Evolutionary conservation across 1,140 invertebrate species (phyloP).

Genomic region (Diprion similis): DNA sequence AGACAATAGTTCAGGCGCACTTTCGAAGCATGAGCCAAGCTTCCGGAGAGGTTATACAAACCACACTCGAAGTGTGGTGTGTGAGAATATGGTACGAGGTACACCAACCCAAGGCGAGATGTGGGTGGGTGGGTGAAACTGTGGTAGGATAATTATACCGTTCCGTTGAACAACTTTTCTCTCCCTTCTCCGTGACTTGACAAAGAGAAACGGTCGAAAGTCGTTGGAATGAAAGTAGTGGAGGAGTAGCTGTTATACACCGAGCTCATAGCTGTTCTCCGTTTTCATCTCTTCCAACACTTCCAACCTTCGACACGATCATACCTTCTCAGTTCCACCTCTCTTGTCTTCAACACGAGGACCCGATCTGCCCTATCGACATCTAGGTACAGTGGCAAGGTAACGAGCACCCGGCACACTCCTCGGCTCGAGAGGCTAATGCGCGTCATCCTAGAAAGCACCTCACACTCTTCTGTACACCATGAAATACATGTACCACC

Average conservation of each 20-base stretch:
- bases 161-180: no score
- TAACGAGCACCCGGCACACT: not conserved
- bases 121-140: no score
- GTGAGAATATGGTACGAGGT: no score
- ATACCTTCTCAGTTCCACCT: slow-evolving; percentile 4
- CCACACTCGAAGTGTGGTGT: no score
- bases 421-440: not conserved
- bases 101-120: no score
- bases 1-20: no score
- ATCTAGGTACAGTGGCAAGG: slow-evolving; percentile 32
- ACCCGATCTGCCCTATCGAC: slow-evolving; percentile 51
- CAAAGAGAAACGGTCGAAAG: slow-evolving; percentile 43
- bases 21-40: no score
- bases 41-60: no score
- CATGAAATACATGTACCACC: no score
- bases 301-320: not conserved
- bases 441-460: not conserved
- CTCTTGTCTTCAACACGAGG: slow-evolving; percentile 22
- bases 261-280: slow-evolving; percentile 33
- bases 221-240: slow-evolving; percentile 28
- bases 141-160: no score
- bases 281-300: slow-evolving; percentile 26
- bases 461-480: no score
- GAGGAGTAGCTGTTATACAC: slow-evolving; percentile 37
- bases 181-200: slow-evolving; percentile 42